Base-by-base conservation (phyloP, 2,888 invertebrate species). In the Drosophila paracracens region DNA sequence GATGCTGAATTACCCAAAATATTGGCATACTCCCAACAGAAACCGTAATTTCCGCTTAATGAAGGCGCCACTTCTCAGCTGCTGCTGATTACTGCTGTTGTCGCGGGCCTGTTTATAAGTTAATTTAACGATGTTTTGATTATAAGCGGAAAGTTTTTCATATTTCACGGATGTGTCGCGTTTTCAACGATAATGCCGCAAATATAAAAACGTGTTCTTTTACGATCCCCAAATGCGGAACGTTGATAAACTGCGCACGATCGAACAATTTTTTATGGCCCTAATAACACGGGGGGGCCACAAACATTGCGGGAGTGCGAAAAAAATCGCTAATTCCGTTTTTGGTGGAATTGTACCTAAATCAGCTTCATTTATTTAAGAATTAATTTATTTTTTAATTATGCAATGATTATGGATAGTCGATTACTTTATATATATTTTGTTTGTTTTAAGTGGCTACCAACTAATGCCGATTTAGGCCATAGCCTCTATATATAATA, bases 101-200 rank as follows among this genome's bases (percentile, higher is more conserved):
- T 36, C 57, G 48, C 21, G 60, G 53, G 51, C 40, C 59, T 53
- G 58, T 75, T 67, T 71, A 67, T 79, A 71, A 54, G 35, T 54
- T 59, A 70, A 77, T 77, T 83, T 62, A 57, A 69, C 68, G 75
- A 61, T 75, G 76, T 81, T 81, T 70, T 76, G 81, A 76, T 72
- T 84, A 72, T 36, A 80, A 87, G 75, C 83, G 85, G 85, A 89
- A 85, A 85, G 75, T 85, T 89, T 87, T 81, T 81, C 73, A 71
- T 78, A 75, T 75, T 78, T 65, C 50, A 21, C 50, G 18, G n/a
- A 58, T 67, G 58, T 60, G 67, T 87, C 84, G 79, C 88, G 84
- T 87, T 82, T 84, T 35, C 50, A 31, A 21, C 68, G 74, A 81
- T 81, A 79, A 76, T 59, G 38, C 54, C 58, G 48, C 52, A 61